phyloP scores from a whole-genome alignment of 2,797 vertebrate genomes.

The Masticophis lateralis region DNA sequence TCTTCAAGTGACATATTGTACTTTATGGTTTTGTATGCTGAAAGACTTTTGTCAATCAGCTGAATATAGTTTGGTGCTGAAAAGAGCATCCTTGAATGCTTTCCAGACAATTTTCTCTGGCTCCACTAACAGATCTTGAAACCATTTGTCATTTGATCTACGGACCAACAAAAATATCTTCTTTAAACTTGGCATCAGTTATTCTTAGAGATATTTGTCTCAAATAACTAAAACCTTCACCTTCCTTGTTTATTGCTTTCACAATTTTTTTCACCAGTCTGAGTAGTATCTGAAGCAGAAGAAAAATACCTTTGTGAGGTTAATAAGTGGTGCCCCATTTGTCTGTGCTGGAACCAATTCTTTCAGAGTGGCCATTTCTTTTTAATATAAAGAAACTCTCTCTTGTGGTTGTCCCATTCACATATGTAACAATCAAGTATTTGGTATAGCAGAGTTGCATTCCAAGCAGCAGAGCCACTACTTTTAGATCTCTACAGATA shows the following conservation, averaged over 20 bases:
- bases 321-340: too few species aligned
- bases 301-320: too few species aligned
- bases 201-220: not conserved
- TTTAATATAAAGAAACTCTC: not conserved
- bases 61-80: not conserved
- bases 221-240: not conserved
- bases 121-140: not conserved
- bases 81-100: not conserved
- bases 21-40: not conserved
- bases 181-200: not conserved
- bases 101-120: not conserved
- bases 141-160: not conserved
- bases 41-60: not conserved
- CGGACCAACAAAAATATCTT: too few species aligned
- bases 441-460: not conserved
- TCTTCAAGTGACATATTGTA: not conserved
- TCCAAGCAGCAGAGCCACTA: not conserved
- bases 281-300: not conserved
- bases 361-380: not conserved
- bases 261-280: too few species aligned
- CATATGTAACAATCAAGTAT: not conserved
- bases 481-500: not conserved
- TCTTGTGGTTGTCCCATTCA: not conserved
- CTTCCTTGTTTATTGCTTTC: too few species aligned
- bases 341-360: too few species aligned